Evolutionary conservation across 1,140 invertebrate species (phyloP).

Genomic region (Sarcophaga peregrina): DNA sequence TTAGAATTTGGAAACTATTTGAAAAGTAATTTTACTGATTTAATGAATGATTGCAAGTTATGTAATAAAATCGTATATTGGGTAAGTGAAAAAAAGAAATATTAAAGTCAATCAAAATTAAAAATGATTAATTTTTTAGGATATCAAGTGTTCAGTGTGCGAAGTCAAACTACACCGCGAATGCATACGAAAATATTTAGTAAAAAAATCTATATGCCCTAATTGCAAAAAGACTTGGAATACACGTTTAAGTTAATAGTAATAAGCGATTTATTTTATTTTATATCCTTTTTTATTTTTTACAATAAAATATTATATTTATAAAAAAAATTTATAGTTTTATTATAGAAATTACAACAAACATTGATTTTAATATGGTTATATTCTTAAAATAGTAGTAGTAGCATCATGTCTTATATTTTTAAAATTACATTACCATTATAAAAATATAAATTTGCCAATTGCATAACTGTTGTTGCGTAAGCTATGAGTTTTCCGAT

Average conservation of each 20-base stretch:
- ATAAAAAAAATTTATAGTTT: no score
- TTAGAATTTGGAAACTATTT: constrained; percentile 44
- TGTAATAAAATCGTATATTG: constrained; percentile 45
- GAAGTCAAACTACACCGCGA: constrained; percentile 42
- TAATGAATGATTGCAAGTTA: constrained; percentile 44
- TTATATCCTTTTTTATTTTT: no score
- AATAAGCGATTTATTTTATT: no score
- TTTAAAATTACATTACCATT: no score
- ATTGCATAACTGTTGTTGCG: no score
- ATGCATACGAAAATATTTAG: constrained; percentile 44
- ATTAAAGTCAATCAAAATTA: neutral
- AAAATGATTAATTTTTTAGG: constrained; percentile 33
- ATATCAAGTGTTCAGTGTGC: constrained; percentile 43
- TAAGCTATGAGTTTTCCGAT: constrained; percentile 75
- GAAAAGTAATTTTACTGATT: constrained; percentile 42
- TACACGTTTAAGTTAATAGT: constrained; percentile 35
- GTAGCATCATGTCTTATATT: no score
- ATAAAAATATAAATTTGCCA: no score
- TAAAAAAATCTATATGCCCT: constrained; percentile 44
- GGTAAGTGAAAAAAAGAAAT: constrained; percentile 34
- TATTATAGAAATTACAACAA: no score
- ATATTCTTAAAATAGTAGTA: no score
- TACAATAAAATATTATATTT: no score
- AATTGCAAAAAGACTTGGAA: constrained; percentile 41
- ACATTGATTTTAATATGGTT: no score